Conservation (phyloP, 1,140 invertebrate species). For the Bombus huntii region DNA sequence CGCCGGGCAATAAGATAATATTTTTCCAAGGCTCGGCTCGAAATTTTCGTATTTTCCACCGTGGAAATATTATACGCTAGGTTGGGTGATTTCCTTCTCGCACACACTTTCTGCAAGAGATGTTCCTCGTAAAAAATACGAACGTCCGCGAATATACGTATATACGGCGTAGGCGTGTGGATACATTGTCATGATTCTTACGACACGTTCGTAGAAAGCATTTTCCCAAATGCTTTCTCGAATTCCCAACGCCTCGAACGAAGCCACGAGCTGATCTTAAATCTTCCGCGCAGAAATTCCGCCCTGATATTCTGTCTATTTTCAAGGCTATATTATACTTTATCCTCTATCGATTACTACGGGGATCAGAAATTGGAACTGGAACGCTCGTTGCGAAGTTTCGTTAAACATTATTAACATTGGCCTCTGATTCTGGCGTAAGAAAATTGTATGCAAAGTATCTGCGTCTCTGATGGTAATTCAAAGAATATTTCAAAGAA, state of each 20-base stretch:
- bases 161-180: neutral
- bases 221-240: slow-evolving; percentile 24
- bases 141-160: neutral
- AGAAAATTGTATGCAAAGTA: neutral
- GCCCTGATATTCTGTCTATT: slow-evolving; percentile 2
- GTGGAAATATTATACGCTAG: neutral
- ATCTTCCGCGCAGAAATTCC: slow-evolving; percentile 26
- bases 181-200: slow-evolving; percentile 21
- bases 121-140: neutral
- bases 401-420: neutral
- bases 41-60: neutral
- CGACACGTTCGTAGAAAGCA: neutral
- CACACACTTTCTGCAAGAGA: neutral
- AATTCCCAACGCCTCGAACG: slow-evolving; percentile 10
- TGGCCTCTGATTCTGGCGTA: neutral
- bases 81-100: neutral
- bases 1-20: neutral
- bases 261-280: slow-evolving; percentile 38
- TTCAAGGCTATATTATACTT: slow-evolving; percentile 14
- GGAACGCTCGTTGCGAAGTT: neutral
- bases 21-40: neutral
- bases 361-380: neutral
- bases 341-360: slow-evolving; percentile 37
- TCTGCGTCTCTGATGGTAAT: too few species aligned
- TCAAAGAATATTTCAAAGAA: neutral